Percentiles rank a stretch among this genome's conserved stretches.
phyloP scores from a whole-genome alignment of 2,113 vertebrate genomes.

The Oryctolagus cuniculus region DNA sequence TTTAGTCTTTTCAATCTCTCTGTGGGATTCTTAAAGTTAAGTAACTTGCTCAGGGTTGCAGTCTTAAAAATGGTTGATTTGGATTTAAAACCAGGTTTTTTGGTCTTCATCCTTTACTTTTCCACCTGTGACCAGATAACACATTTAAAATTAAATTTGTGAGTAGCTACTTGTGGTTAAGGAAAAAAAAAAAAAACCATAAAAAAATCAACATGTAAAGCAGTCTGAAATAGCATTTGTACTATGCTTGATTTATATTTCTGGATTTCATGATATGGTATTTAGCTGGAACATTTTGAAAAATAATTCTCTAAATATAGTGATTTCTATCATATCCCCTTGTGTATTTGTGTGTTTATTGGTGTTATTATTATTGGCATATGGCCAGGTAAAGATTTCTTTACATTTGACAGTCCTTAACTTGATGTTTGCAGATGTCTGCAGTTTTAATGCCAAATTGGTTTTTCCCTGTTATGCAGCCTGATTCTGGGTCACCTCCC shows the following conservation, averaged over 20 bases:
- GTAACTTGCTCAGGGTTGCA: not conserved
- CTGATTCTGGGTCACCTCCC: not conserved
- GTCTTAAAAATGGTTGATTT: not conserved
- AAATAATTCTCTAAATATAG: not conserved
- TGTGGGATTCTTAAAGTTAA: not conserved
- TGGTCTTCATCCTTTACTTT: slow-evolving; percentile 11
- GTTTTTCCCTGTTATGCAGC: not conserved
- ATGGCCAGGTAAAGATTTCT: not conserved
- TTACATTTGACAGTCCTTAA: not conserved
- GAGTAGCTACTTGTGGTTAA: slow-evolving; percentile 10
- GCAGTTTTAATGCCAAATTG: not conserved
- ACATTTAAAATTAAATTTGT: not conserved
- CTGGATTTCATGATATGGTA: not conserved
- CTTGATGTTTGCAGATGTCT: not conserved
- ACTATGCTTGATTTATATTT: slow-evolving; percentile 15
- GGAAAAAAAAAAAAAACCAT: not conserved
- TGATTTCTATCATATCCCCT: not conserved
- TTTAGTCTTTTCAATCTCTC: not conserved
- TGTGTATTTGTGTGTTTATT: not conserved
- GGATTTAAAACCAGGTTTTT: slow-evolving; percentile 47
- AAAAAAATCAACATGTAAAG: not conserved
- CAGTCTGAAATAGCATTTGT: not conserved
- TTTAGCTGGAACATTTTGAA: not conserved
- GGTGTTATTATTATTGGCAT: not conserved
- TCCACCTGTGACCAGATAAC: slow-evolving; percentile 23